Evolutionary conservation across 2,888 invertebrate species (phyloP).

Genomic region (Polymixis lichenea): DNA sequence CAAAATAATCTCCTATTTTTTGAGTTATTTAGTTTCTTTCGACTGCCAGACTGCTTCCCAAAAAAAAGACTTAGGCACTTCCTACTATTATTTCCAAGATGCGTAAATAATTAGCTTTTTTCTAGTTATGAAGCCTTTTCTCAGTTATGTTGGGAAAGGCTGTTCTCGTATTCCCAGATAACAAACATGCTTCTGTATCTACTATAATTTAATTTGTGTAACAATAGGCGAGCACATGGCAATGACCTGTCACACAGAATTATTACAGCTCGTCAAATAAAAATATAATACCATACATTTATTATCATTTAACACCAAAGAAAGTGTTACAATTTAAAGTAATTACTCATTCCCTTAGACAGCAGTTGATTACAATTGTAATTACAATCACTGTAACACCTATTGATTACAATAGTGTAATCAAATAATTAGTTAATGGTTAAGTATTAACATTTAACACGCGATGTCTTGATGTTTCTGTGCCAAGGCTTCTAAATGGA

Average conservation of each 20-base stretch:
- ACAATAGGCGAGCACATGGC: conserved; percentile 25
- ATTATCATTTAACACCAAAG: conserved; percentile 18
- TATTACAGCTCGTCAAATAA: conserved; percentile 23
- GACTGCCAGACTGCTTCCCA: not conserved
- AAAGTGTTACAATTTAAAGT: conserved; percentile 39
- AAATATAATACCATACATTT: conserved; percentile 26
- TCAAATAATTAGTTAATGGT: conserved; percentile 58
- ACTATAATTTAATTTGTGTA: conserved; percentile 14
- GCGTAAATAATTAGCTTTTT: not conserved
- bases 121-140: not conserved
- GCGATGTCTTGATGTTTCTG: conserved; percentile 57
- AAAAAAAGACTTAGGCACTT: not conserved
- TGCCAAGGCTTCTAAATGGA: conserved; percentile 62
- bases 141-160: too few relatives aligned
- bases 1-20: too few relatives aligned
- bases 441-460: conserved; percentile 47
- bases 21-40: too few relatives aligned
- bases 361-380: conserved; percentile 42
- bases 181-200: not conserved
- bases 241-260: conserved; percentile 43
- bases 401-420: conserved; percentile 53
- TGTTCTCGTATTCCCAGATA: not conserved
- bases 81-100: not conserved
- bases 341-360: conserved; percentile 37
- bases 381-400: conserved; percentile 49